Evolutionary conservation across 2,113 vertebrate genomes (phyloP), one percentile per base, ranked within the genome.

Genomic region (Varanus salvator): DNA sequence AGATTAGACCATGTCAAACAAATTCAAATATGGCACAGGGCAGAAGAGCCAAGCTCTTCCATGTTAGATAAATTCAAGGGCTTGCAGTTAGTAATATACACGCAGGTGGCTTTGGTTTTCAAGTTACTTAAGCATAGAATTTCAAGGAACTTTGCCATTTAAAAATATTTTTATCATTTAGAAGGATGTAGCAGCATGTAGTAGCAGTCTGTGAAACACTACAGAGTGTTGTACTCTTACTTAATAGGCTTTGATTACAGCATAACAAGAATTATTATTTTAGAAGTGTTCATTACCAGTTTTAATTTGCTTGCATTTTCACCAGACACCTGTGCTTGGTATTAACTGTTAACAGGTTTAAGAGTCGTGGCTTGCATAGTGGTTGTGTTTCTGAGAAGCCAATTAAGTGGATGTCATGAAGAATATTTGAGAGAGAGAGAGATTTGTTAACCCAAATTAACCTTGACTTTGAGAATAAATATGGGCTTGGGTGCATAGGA

Each of bases 111-210:
- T 54, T 57, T 21, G 11, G 29, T 31, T 89, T 78, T 85, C n/a
- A 44, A 29, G 7, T 69, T 84, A 0, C 75, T 75, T 89, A 80
- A 50, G 50, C 1, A 34, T 31, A 34, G 29, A 57, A 64, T 88
- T 85, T 82, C 15, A 75, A 38, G 60, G 72, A 92, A 27, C n/a
- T 88, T 64, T 76, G 92, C 17, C 38, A 78, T 64, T 91, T 93
- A 15, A 84, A 86, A 52, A 92, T 71, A 14, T 76, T 91, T 48
- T 72, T 74, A 17, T 34, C 25, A 68, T 75, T n/a, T 77, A 66
- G 50, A 78, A 77, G 17, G 2, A 71, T 54, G 14, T 27, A 25
- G 50, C 4, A 38, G 1, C 57, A 85, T 31, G 27, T 57, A 57
- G 34, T 85, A 71, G 57, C 57, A 88, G 38, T 52, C 80, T 31